Conservation (phyloP, 2,797 vertebrate genomes). For the Tragopan temminckii region DNA sequence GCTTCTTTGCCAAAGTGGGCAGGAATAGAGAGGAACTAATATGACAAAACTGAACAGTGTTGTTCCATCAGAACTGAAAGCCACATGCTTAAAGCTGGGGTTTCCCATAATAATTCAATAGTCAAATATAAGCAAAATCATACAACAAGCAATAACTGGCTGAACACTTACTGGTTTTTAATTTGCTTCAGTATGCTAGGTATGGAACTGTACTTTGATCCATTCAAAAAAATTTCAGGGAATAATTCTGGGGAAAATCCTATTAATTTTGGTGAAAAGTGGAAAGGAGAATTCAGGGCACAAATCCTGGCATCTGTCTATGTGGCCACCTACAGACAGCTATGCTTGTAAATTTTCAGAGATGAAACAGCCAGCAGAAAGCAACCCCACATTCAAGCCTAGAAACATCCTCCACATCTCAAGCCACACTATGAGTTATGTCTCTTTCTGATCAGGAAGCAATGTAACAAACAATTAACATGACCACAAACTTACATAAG, state of each 20-base stretch:
- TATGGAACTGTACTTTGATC: neutral
- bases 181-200: neutral
- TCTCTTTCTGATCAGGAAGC: neutral
- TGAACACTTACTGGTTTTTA: neutral
- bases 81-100: neutral
- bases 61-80: neutral
- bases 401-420: neutral
- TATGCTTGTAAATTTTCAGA: neutral
- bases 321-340: neutral
- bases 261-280: neutral
- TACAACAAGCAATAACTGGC: neutral
- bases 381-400: neutral
- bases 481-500: neutral
- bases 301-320: neutral
- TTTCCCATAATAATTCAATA: neutral
- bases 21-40: neutral
- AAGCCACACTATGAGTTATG: neutral
- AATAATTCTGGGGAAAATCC: neutral
- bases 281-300: neutral
- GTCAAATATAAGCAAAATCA: neutral
- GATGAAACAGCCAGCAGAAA: neutral
- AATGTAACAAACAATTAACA: fast-evolving
- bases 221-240: neutral
- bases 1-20: neutral
- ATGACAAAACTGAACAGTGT: neutral